A percentile compares a stretch with the other conserved stretches of the same genome.
Conservation (phyloP, 2,888 invertebrate species). For the Ditylenchus weischeri region DNA sequence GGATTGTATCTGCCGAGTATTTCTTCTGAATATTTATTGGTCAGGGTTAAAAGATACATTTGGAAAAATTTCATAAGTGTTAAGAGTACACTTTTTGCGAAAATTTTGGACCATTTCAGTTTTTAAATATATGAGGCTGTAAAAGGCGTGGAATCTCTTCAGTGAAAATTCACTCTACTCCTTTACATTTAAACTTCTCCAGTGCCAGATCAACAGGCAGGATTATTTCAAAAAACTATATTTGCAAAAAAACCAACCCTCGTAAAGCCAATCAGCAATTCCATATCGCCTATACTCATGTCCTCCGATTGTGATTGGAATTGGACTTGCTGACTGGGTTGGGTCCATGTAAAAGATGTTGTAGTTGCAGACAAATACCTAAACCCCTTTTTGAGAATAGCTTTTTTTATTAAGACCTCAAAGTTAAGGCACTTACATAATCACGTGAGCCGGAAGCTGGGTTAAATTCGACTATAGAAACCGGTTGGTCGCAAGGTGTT, state of each 20-base stretch:
- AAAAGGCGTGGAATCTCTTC: no score
- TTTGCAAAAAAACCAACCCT: conserved; percentile 16
- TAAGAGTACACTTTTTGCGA: no score
- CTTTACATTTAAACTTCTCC: no score
- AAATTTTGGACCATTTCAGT: neutral
- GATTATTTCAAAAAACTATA: no score
- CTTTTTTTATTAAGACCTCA: no score
- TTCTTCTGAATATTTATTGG: conserved; percentile 37
- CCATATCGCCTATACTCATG: conserved; percentile 21
- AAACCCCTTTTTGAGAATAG: neutral
- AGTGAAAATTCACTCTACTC: no score
- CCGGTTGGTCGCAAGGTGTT: conserved; percentile 20
- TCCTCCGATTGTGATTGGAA: conserved; percentile 18
- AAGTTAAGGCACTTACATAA: neutral
- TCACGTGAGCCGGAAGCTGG: conserved; percentile 23
- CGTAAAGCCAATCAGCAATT: conserved; percentile 28
- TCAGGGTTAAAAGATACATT: no score
- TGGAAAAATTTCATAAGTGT: no score
- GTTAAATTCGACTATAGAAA: conserved; percentile 25
- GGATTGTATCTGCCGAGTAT: conserved; percentile 31
- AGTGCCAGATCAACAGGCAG: no score
- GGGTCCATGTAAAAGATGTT: conserved; percentile 24
- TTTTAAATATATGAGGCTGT: neutral
- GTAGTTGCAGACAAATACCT: conserved; percentile 29
- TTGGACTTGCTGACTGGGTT: neutral